phyloP scores from a whole-genome alignment of 2,888 invertebrate species.

The Troides oblongomaculatus region DNA sequence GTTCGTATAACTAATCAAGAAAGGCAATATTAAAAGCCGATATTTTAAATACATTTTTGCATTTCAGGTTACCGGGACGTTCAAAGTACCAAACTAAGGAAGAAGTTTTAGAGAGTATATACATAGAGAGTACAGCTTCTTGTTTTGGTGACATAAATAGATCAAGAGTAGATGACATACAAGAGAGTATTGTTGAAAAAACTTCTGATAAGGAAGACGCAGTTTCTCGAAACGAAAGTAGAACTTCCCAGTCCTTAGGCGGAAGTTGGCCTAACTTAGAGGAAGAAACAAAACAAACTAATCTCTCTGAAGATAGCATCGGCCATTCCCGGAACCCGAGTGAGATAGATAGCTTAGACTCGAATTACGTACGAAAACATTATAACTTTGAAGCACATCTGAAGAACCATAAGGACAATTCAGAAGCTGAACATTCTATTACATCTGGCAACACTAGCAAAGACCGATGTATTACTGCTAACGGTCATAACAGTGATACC shows the following conservation, averaged over 20 bases:
- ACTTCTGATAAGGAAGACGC: slow-evolving; percentile 64
- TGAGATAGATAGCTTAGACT: slow-evolving; percentile 80
- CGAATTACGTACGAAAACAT: slow-evolving; percentile 79
- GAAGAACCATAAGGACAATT: slow-evolving; percentile 70
- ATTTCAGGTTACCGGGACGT: slow-evolving; percentile 72
- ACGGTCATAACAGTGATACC: slow-evolving; percentile 64
- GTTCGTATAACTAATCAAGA: background rate
- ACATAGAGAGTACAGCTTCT: slow-evolving; percentile 75
- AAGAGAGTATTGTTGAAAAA: slow-evolving; percentile 48
- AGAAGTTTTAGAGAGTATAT: slow-evolving; percentile 74
- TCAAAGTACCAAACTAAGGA: slow-evolving; percentile 76
- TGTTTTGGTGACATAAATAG: slow-evolving; percentile 76
- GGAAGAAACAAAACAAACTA: slow-evolving; percentile 66
- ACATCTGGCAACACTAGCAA: slow-evolving; percentile 59
- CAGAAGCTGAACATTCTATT: slow-evolving; percentile 67
- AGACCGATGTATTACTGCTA: slow-evolving; percentile 65
- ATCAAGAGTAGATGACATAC: slow-evolving; percentile 56
- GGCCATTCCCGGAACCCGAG: slow-evolving; percentile 75
- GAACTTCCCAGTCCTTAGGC: slow-evolving; percentile 63
- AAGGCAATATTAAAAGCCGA: background rate
- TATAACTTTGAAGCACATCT: slow-evolving; percentile 75
- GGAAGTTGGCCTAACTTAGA: slow-evolving; percentile 75
- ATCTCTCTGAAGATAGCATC: slow-evolving; percentile 73
- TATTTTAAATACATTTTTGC: background rate
- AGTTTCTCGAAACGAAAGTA: slow-evolving; percentile 60